Evolutionary conservation across 2,888 invertebrate species (phyloP).

Genomic region (Meghimatium bilineatum): DNA sequence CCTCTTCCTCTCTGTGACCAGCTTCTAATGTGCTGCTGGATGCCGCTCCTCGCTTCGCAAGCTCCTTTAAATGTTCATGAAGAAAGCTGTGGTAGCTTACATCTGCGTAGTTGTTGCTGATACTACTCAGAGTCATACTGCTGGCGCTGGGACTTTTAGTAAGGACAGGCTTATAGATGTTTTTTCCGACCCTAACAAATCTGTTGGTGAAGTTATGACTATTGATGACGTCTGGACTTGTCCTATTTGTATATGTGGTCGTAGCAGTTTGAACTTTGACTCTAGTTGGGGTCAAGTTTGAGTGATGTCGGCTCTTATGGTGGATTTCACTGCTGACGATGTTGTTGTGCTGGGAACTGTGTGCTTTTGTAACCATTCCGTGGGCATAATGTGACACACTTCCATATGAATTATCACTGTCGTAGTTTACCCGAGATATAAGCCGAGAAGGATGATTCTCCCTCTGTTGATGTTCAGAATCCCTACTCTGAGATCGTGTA

Average conservation of each 20-base stretch:
- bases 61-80: conserved; percentile 32
- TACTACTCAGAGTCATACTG: background rate
- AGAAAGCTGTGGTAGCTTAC: conserved; percentile 43
- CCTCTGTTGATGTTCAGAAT: background rate
- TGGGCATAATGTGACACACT: background rate
- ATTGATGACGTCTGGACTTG: conserved; percentile 20
- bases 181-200: conserved; percentile 23
- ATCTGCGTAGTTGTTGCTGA: conserved; percentile 25
- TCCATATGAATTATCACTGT: conserved; percentile 5
- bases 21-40: conserved; percentile 43
- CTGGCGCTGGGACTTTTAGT: conserved; percentile 17
- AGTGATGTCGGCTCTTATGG: background rate
- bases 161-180: conserved; percentile 3
- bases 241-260: background rate
- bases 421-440: background rate
- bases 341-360: background rate
- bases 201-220: conserved; percentile 34
- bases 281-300: background rate
- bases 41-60: conserved; percentile 32
- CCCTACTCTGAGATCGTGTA: background rate
- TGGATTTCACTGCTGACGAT: conserved; percentile 3
- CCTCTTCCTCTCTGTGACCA: background rate
- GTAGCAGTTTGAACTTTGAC: background rate
- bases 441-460: background rate
- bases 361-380: background rate